Evolutionary conservation across 1,140 invertebrate species (phyloP), one percentile per base, ranked within the genome.

Genomic region (Oreohelix idahoensis): DNA sequence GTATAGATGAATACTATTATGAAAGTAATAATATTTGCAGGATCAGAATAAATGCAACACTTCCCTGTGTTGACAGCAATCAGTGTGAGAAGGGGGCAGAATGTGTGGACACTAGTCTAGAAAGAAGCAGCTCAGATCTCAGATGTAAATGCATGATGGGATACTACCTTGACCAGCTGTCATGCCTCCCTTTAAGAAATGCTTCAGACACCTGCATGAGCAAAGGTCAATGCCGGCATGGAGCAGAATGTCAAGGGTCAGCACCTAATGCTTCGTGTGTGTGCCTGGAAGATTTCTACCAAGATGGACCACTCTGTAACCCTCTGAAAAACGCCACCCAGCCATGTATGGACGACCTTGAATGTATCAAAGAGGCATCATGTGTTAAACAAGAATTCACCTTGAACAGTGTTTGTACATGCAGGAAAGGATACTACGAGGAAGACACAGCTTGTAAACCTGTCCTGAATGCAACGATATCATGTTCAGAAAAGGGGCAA

Each of bases 381-480:
- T 79, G 78, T 32, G 35, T 38, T 13, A 29, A 29, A 23, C 29
- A 38, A 45, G 11, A 32, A 13, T 78, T 78, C 73, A 51, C 71
- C 13, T 42, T 79, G 39, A 81, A 42, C 23, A 58, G 70, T 23
- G 36, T 38, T 0, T 84, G 84, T 49, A 11, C 70, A 75, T 84
- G 84, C 51, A 75, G 39, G 35, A 70, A 79, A 0, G 84, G 80
- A 36, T 82, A 63, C 75, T 84, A 82, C 69, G n/a, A 69, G 66
- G 39, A 69, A 13, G 80, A 81, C 35, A 38, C 32, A 0, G 38
- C 45, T 45, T 84, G 84, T 53, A 26, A 10, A 0, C 70, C 49
- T 39, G 66, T 84, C 35, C 51, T 78, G 29, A 81, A 69, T 4
- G 79, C 84, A 11, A 63, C 66, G 0, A 15, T 73, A 42, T 51